A percentile compares a stretch with the other conserved stretches of the same genome.
Evolutionary conservation across 2,888 invertebrate genomes (phyloP).

Genomic region (Nymphalis c-album): DNA sequence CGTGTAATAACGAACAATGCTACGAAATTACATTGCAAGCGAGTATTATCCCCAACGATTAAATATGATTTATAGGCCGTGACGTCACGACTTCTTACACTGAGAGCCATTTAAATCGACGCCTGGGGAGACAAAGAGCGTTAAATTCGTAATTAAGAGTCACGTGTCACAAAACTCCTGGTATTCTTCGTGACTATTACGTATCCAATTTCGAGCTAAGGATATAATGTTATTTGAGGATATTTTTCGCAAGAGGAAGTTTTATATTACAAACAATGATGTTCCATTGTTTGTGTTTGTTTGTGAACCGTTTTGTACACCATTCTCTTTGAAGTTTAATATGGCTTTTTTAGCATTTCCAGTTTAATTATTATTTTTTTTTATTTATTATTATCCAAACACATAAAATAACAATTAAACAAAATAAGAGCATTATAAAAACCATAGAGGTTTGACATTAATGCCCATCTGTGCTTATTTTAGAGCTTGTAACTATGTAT

Average conservation of each 20-base stretch:
- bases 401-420: too few relatives aligned
- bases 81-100: slow-evolving; percentile 56
- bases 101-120: slow-evolving; percentile 52
- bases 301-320: too few relatives aligned
- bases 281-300: too few relatives aligned
- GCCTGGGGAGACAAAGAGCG: slow-evolving; percentile 66
- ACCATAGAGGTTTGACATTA: too few relatives aligned
- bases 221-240: not conserved
- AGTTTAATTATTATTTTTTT: too few relatives aligned
- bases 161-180: slow-evolving; percentile 53
- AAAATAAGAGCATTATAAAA: too few relatives aligned
- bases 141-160: slow-evolving; percentile 77
- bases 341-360: too few relatives aligned
- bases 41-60: slow-evolving; percentile 56
- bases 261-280: not conserved
- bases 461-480: too few relatives aligned
- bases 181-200: slow-evolving; percentile 16
- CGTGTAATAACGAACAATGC: slow-evolving; percentile 40
- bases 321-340: too few relatives aligned
- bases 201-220: not conserved
- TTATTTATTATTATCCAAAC: too few relatives aligned
- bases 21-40: slow-evolving; percentile 46
- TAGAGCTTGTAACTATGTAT: too few relatives aligned
- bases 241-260: not conserved
- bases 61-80: slow-evolving; percentile 71